Evolutionary conservation across 2,797 vertebrate species (phyloP).

Genomic region (Hydrocynus forskahlii): DNA sequence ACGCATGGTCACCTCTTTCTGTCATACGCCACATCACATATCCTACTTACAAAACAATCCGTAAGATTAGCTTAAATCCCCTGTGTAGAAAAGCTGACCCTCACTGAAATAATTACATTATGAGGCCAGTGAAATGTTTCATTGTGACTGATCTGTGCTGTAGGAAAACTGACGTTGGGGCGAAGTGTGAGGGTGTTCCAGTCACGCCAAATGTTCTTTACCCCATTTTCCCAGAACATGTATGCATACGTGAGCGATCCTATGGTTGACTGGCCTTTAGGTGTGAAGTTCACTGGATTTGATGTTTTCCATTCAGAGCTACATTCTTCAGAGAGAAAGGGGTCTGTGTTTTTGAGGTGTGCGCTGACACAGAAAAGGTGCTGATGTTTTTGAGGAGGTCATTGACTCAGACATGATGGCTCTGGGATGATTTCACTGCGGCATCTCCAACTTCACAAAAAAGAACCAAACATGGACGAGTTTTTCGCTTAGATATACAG

Average conservation of each 20-base stretch:
- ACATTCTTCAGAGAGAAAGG: constrained; percentile 24
- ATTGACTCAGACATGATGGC: constrained; percentile 41
- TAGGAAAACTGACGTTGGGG: background rate
- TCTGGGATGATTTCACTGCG: constrained; percentile 4
- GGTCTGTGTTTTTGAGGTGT: constrained; percentile 61
- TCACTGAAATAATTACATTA: constrained; percentile 34
- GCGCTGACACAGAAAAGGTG: constrained; percentile 62
- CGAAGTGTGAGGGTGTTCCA: constrained; percentile 16
- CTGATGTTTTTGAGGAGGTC: constrained; percentile 40
- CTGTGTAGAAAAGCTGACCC: background rate
- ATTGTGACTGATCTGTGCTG: constrained; percentile 25
- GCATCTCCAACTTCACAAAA: background rate
- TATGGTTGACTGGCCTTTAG: constrained; percentile 15
- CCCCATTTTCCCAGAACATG: constrained; percentile 19
- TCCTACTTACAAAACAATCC: constrained; percentile 32
- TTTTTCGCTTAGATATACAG: background rate
- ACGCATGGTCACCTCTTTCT: constrained; percentile 1
- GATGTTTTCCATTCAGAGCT: constrained; percentile 32
- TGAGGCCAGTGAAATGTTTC: constrained; percentile 34
- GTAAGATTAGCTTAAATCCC: constrained; percentile 12
- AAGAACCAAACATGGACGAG: constrained; percentile 38
- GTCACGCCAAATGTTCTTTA: constrained; percentile 15
- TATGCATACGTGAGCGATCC: constrained; percentile 3
- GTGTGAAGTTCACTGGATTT: constrained; percentile 35
- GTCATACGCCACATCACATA: constrained; percentile 24